These are phyloP conservation scores for Ascidia mentula DNA, from an alignment of 23 tunicate species.

Conservation along the genomic window DNA sequence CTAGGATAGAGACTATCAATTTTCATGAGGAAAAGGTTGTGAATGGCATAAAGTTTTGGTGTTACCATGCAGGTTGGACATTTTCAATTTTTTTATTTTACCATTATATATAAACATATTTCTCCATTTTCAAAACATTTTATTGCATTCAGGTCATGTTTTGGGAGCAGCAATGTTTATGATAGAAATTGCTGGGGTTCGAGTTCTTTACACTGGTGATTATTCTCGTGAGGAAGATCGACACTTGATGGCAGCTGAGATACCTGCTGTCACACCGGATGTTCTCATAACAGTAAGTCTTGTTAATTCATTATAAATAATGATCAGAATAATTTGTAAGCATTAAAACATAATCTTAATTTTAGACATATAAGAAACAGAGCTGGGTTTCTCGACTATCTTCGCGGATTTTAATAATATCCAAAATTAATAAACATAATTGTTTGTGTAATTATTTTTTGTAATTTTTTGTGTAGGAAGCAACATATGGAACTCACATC, in stretches of 20 bases:
- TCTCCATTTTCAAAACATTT: background rate
- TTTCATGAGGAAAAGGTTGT: constrained; percentile 94
- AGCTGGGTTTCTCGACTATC: background rate
- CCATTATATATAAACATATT: background rate
- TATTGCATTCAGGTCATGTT: constrained; percentile 58
- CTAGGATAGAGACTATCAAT: constrained; percentile 93
- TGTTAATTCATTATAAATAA: no score
- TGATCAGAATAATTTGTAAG: no score
- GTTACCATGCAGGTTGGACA: constrained; percentile 91
- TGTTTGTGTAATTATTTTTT: no score
- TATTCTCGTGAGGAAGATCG: constrained; percentile 96
- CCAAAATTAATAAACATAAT: no score
- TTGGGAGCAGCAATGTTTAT: constrained; percentile 98
- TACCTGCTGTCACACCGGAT: constrained; percentile 91
- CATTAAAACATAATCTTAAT: no score
- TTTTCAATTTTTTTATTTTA: no score
- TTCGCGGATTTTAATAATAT: no score
- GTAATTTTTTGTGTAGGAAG: no score
- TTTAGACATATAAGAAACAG: no score
- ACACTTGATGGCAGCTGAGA: constrained; percentile 99
- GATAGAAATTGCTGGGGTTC: constrained; percentile 95
- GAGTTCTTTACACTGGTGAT: constrained; percentile 94
- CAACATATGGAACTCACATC: constrained; percentile 95
- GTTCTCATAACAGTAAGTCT: constrained; percentile 76
- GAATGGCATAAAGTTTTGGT: constrained; percentile 96